phyloP scores from a whole-genome alignment of 2,888 invertebrate species.

The Cheilosia vernalis region DNA sequence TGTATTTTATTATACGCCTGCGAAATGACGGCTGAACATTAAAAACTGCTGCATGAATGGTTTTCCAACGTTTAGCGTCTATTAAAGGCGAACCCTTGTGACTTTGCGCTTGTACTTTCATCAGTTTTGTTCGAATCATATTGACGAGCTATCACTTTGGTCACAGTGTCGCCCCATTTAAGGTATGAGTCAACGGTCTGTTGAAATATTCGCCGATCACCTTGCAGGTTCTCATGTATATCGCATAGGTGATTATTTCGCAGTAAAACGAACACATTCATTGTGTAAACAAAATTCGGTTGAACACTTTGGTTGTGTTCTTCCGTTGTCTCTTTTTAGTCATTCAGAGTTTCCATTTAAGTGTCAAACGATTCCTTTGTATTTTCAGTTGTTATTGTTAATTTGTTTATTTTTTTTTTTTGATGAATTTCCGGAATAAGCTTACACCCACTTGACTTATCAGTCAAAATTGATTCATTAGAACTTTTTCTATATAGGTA shows the following conservation, averaged over 20 bases:
- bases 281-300: neutral
- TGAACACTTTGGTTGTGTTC: neutral
- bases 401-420: neutral
- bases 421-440: constrained; percentile 29
- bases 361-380: constrained; percentile 20
- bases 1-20: too few species aligned
- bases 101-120: neutral
- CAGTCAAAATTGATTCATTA: constrained; percentile 10
- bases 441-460: constrained; percentile 38
- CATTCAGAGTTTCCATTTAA: constrained; percentile 26
- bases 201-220: constrained; percentile 39
- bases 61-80: too few species aligned
- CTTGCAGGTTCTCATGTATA: neutral
- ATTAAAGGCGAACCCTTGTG: too few species aligned
- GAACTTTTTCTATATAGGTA: neutral
- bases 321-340: neutral
- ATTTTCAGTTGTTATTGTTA: neutral
- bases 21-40: too few species aligned
- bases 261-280: constrained; percentile 6
- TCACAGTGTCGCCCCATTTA: constrained; percentile 32
- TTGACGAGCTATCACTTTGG: constrained; percentile 38
- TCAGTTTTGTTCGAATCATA: constrained; percentile 16
- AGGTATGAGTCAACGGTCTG: constrained; percentile 29
- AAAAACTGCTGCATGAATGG: too few species aligned
- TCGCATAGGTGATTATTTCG: neutral